A percentile compares a stretch with the other conserved stretches of the same genome.
Evolutionary conservation across 2,888 invertebrate species (phyloP).

Genomic region (Caenorhabditis wallacei): DNA sequence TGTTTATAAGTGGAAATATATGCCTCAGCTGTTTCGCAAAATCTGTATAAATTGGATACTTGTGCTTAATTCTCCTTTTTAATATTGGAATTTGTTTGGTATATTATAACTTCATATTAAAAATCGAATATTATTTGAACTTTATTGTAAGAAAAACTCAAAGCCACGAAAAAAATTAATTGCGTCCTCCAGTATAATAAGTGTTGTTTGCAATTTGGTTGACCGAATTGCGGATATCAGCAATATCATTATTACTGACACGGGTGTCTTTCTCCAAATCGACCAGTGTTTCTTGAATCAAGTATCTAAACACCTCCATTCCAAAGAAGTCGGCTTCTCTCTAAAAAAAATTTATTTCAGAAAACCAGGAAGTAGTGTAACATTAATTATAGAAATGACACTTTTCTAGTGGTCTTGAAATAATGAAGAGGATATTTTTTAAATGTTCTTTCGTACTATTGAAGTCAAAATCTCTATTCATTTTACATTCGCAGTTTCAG

Average conservation of each 20-base stretch:
- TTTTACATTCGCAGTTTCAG: background rate
- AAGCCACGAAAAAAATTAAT: background rate
- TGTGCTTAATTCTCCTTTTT: no score
- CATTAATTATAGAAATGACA: background rate
- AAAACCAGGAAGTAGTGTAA: background rate
- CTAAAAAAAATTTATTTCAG: conserved; percentile 62
- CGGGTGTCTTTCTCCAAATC: conserved; percentile 53
- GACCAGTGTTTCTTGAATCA: conserved; percentile 54
- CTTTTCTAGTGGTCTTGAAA: background rate
- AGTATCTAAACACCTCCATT: conserved; percentile 59
- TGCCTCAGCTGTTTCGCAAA: no score
- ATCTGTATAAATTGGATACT: no score
- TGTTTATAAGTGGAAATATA: no score
- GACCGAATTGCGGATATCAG: conserved; percentile 59
- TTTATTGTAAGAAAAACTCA: no score
- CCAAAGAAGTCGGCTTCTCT: conserved; percentile 72
- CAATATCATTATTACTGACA: conserved; percentile 43
- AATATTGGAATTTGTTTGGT: no score
- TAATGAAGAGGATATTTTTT: no score
- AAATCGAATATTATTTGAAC: no score
- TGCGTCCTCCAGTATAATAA: conserved; percentile 61
- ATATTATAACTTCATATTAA: no score
- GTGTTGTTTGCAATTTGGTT: conserved; percentile 68
- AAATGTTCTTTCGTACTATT: no score
- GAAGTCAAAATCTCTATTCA: no score